Percentiles rank a stretch among this genome's conserved stretches.
Conservation (phyloP, 2,797 vertebrate genomes). For the Myripristis murdjan region DNA sequence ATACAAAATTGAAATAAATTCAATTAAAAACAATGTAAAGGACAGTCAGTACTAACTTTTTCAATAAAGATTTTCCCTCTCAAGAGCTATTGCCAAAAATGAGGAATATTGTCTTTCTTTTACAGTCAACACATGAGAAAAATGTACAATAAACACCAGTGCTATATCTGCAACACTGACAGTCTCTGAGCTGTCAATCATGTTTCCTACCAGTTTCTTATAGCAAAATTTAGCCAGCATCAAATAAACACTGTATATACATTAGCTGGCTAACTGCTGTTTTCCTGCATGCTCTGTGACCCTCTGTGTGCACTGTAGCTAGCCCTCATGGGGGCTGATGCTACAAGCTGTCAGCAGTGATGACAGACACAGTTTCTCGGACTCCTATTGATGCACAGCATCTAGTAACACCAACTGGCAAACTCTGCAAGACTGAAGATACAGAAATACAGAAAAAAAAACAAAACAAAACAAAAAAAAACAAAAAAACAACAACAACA, state of each 20-base stretch:
- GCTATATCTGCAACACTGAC: background rate
- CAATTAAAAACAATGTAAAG: no score
- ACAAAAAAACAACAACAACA: no score
- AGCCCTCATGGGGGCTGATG: slow-evolving; percentile 55
- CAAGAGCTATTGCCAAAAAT: no score
- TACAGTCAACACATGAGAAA: background rate
- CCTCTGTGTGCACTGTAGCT: slow-evolving; percentile 55
- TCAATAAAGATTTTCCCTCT: no score
- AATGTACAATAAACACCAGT: background rate
- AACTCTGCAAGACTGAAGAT: slow-evolving; percentile 24
- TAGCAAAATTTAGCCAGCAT: slow-evolving; percentile 24
- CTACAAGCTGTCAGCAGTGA: slow-evolving; percentile 63
- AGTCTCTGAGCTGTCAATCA: slow-evolving; percentile 13
- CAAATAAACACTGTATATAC: slow-evolving; percentile 34
- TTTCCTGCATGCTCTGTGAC: slow-evolving; percentile 48
- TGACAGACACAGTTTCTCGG: slow-evolving; percentile 62
- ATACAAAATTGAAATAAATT: background rate
- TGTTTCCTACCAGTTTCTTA: slow-evolving; percentile 32
- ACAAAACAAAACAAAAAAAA: no score
- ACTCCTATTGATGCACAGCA: slow-evolving; percentile 60
- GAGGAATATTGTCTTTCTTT: no score
- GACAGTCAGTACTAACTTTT: no score
- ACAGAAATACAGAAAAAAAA: no score
- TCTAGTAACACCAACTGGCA: slow-evolving; percentile 33
- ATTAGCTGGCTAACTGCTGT: slow-evolving; percentile 59